These are phyloP conservation scores for Thalassoma bifasciatum DNA, from an alignment of 2,113 vertebrate species.

Conservation along the genomic window DNA sequence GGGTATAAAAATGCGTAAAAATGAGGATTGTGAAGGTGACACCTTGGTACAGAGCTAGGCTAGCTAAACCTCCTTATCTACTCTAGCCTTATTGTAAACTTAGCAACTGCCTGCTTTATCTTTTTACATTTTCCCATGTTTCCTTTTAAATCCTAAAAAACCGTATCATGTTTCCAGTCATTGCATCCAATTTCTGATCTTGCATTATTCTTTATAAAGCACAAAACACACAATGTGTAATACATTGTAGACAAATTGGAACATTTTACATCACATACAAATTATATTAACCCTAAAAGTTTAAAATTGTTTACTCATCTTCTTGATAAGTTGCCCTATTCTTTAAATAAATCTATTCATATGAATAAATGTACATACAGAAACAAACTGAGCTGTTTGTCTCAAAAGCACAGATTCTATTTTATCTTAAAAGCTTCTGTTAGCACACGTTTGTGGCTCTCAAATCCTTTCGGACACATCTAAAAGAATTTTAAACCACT, in stretches of 20 bases:
- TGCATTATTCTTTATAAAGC: constrained; percentile 1
- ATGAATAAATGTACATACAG: constrained; percentile 52
- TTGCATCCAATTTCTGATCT: neutral
- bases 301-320: constrained; percentile 33
- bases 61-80: neutral
- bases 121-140: neutral
- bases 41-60: neutral
- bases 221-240: constrained; percentile 29
- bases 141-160: too few species aligned
- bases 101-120: constrained; percentile 12
- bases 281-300: constrained; percentile 34
- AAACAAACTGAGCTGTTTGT: constrained; percentile 26
- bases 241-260: constrained; percentile 12
- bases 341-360: constrained; percentile 37
- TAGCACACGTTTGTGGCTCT: constrained; percentile 18
- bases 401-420: constrained; percentile 29
- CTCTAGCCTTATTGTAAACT: constrained; percentile 1
- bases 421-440: constrained; percentile 50
- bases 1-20: neutral
- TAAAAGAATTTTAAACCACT: constrained; percentile 33
- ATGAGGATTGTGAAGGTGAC: neutral
- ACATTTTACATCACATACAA: constrained; percentile 43
- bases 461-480: constrained; percentile 28
- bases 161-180: neutral
- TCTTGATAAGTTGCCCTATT: constrained; percentile 35